Evolutionary conservation across 2,113 vertebrate species (phyloP).

Genomic region (Sphaerodactylus townsendi): DNA sequence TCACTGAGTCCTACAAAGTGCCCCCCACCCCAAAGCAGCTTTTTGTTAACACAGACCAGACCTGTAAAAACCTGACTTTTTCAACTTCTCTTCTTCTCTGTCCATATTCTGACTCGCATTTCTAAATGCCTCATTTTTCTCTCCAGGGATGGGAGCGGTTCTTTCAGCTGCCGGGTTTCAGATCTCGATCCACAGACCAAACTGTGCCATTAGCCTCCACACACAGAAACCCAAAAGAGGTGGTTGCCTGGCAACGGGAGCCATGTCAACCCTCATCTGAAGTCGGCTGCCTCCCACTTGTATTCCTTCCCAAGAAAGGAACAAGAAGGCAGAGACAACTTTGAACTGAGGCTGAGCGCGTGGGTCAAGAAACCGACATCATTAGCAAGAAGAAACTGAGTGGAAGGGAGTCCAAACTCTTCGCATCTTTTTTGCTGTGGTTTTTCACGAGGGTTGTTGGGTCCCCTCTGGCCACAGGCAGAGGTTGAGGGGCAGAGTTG

Average conservation of each 20-base stretch:
- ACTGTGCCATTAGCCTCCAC: slow-evolving; percentile 60
- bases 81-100: background rate
- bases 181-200: slow-evolving; percentile 55
- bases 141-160: background rate
- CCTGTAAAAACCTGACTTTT: background rate
- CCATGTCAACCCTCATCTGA: slow-evolving; percentile 32
- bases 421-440: too few relatives aligned
- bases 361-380: slow-evolving; percentile 34
- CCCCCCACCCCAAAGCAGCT: background rate
- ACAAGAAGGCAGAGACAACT: slow-evolving; percentile 45
- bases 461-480: too few relatives aligned
- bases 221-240: slow-evolving; percentile 61
- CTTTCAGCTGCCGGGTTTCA: slow-evolving; percentile 21
- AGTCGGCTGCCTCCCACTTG: slow-evolving; percentile 65
- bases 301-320: slow-evolving; percentile 46
- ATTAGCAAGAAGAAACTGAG: slow-evolving; percentile 20
- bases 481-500: too few relatives aligned
- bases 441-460: too few relatives aligned
- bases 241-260: slow-evolving; percentile 76
- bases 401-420: slow-evolving; percentile 1
- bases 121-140: slow-evolving; percentile 16
- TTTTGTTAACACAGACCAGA: too few relatives aligned
- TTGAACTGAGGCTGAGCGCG: slow-evolving; percentile 33
- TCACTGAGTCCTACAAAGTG: too few relatives aligned
- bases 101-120: background rate